Conservation (phyloP, 2,113 vertebrate species). For the Melanerpes aurifrons region DNA sequence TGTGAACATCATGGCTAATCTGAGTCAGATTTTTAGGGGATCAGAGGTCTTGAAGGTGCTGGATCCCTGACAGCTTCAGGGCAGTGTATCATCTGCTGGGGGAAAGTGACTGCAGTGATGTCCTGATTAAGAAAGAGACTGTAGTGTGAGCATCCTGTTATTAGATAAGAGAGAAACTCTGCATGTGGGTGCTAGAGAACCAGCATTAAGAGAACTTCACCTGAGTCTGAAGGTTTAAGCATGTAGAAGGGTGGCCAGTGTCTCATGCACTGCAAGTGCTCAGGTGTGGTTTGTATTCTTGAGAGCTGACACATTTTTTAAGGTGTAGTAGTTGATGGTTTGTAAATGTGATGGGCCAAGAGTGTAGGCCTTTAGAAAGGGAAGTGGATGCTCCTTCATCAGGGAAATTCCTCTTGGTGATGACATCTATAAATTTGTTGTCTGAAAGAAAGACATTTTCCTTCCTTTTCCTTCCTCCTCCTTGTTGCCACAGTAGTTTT, state of each 20-base stretch:
- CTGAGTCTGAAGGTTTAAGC: not conserved
- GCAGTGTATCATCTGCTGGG: not conserved
- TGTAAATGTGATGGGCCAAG: not conserved
- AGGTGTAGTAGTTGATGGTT: not conserved
- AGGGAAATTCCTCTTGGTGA: not conserved
- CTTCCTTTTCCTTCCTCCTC: too few relatives aligned
- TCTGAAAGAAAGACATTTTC: not conserved
- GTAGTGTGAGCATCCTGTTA: not conserved
- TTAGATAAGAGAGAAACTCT: not conserved
- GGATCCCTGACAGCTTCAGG: not conserved
- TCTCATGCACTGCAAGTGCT: not conserved
- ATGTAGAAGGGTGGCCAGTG: too few relatives aligned
- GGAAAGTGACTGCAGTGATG: not conserved
- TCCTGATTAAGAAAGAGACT: not conserved
- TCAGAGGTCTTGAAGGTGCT: not conserved
- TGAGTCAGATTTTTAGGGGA: not conserved
- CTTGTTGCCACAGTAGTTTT: too few relatives aligned
- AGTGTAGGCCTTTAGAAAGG: not conserved
- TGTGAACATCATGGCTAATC: rapidly evolving
- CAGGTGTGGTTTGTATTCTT: not conserved
- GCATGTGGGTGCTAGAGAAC: not conserved
- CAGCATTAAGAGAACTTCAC: not conserved
- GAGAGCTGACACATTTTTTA: not conserved
- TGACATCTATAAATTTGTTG: not conserved
- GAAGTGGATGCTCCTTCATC: rapidly evolving